phyloP scores from a whole-genome alignment of 2,888 invertebrate species.

The Lingula anatina region DNA sequence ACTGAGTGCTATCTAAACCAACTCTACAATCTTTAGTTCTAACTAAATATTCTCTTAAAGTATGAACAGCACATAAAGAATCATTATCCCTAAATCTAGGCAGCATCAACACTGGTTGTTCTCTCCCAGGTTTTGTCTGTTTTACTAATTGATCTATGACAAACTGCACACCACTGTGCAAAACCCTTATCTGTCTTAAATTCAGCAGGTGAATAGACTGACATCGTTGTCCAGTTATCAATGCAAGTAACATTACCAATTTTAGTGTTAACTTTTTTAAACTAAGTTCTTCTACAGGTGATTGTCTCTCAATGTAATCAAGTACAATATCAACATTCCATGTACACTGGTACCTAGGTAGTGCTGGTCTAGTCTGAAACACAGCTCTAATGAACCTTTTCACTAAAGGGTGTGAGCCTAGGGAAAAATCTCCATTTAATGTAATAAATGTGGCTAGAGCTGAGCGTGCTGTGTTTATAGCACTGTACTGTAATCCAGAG shows the following conservation, averaged over 20 bases:
- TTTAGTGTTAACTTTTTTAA: constrained; percentile 11
- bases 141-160: constrained; percentile 8
- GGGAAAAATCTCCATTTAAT: too few relatives aligned
- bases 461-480: too few relatives aligned
- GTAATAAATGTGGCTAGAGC: too few relatives aligned
- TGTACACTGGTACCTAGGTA: constrained; percentile 5
- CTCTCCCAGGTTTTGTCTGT: constrained; percentile 12
- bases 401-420: too few relatives aligned
- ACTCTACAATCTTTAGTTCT: too few relatives aligned
- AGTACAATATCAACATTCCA: constrained; percentile 9
- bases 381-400: too few relatives aligned
- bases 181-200: constrained; percentile 5
- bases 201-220: constrained; percentile 7
- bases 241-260: constrained; percentile 9
- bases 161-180: constrained; percentile 7
- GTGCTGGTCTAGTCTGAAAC: constrained; percentile 6
- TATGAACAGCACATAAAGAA: too few relatives aligned
- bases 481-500: too few relatives aligned
- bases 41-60: too few relatives aligned
- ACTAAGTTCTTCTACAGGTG: constrained; percentile 6
- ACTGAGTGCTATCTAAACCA: background rate
- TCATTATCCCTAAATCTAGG: too few relatives aligned
- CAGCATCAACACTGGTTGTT: too few relatives aligned
- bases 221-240: constrained; percentile 6
- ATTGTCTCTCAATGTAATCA: constrained; percentile 3